Conservation (phyloP, 2,113 vertebrate species). For the Dissostichus mawsoni region DNA sequence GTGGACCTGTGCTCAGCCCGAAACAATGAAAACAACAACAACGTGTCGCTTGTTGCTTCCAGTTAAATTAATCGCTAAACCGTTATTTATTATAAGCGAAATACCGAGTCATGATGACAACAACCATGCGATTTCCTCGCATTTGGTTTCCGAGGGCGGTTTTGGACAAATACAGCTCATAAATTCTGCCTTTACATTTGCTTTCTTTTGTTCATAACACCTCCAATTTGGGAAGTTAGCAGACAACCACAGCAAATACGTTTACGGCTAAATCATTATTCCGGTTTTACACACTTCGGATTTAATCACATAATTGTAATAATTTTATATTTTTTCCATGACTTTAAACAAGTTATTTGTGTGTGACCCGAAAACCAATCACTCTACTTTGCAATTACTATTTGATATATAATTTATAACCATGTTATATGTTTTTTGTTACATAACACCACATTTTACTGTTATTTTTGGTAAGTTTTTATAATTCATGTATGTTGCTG, state of each 20-base stretch:
- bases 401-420: not conserved
- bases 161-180: not conserved
- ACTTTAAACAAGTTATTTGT: not conserved
- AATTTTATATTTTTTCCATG: slow-evolving; percentile 1
- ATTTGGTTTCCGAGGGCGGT: not conserved
- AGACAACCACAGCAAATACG: not conserved
- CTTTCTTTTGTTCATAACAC: slow-evolving; percentile 60
- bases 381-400: no score
- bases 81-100: not conserved
- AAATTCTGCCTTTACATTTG: not conserved
- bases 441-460: not conserved
- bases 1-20: slow-evolving; percentile 57
- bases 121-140: no score
- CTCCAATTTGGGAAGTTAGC: slow-evolving; percentile 12
- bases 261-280: accelerated
- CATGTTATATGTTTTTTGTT: no score
- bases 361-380: not conserved
- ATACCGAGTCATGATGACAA: not conserved
- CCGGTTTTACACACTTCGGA: accelerated
- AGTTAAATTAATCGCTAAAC: not conserved
- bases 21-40: slow-evolving; percentile 85
- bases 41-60: slow-evolving; percentile 73
- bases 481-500: not conserved
- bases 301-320: accelerated
- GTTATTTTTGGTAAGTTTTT: not conserved